Conservation (phyloP, 2,888 invertebrate genomes). For the Psylliodes chrysocephalus region DNA sequence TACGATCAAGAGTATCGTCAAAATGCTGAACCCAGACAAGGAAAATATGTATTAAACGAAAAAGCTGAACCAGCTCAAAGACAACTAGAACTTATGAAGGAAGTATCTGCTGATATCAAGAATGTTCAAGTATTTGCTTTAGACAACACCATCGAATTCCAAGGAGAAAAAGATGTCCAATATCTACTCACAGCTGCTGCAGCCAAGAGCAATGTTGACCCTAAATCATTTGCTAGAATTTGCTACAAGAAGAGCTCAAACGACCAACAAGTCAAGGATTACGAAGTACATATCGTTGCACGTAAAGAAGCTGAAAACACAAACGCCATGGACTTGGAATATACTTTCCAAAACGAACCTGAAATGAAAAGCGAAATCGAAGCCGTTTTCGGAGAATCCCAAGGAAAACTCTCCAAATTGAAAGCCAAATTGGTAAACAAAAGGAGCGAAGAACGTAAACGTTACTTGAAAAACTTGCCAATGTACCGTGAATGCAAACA, state of each 20-base stretch:
- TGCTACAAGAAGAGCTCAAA: conserved; percentile 63
- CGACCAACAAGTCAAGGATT: conserved; percentile 56
- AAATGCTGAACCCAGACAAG: conserved; percentile 27
- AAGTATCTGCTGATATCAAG: conserved; percentile 68
- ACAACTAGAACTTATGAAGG: conserved; percentile 67
- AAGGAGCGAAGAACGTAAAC: conserved; percentile 66
- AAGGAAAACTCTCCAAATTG: conserved; percentile 53
- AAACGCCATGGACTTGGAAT: conserved; percentile 67
- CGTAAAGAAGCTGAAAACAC: conserved; percentile 66
- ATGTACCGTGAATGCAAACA: conserved; percentile 66
- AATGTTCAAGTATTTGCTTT: conserved; percentile 65
- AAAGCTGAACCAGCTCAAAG: conserved; percentile 60
- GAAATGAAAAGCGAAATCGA: conserved; percentile 66
- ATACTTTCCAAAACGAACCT: conserved; percentile 68
- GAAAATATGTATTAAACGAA: conserved; percentile 47
- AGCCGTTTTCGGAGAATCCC: conserved; percentile 67
- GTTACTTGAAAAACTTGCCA: conserved; percentile 65
- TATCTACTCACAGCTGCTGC: conserved; percentile 68
- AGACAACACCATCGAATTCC: conserved; percentile 69
- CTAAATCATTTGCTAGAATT: conserved; percentile 68
- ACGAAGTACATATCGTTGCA: conserved; percentile 66
- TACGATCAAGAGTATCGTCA: conserved; percentile 45
- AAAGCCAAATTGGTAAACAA: conserved; percentile 61
- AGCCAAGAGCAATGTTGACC: conserved; percentile 68
- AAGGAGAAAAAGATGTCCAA: conserved; percentile 67